Evolutionary conservation across 1,140 invertebrate genomes (phyloP).

Genomic region (Cyphomyrmex costatus): DNA sequence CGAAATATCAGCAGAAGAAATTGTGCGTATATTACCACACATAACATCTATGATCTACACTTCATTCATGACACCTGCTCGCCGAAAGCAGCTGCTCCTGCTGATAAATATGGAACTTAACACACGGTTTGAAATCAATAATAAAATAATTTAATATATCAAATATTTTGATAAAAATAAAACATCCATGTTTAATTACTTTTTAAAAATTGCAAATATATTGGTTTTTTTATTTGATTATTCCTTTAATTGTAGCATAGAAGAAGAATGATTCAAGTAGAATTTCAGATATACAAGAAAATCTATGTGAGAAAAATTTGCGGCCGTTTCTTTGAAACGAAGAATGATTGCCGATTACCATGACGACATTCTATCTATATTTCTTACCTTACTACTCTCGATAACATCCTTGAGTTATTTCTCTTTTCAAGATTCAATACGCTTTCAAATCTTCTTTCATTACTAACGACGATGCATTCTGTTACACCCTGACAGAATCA

Average conservation of each 20-base stretch:
- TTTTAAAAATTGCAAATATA: background rate
- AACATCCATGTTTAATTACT: too few species aligned
- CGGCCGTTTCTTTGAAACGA: constrained; percentile 55
- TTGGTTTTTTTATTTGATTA: constrained; percentile 1
- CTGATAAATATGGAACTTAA: too few species aligned
- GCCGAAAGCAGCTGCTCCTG: too few species aligned
- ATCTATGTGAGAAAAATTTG: constrained; percentile 37
- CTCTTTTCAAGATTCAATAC: constrained; percentile 22
- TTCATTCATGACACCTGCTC: too few species aligned
- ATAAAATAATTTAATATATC: background rate
- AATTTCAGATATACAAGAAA: constrained; percentile 6
- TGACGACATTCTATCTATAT: constrained; percentile 16
- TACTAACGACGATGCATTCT: constrained; percentile 2
- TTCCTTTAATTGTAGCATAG: background rate
- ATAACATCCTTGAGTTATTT: constrained; percentile 35
- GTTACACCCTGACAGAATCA: background rate
- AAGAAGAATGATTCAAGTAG: constrained; percentile 12
- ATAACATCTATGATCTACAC: too few species aligned
- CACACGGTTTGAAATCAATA: background rate
- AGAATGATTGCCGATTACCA: constrained; percentile 56
- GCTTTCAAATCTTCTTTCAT: constrained; percentile 30
- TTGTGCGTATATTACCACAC: too few species aligned
- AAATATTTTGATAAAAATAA: background rate
- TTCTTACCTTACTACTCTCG: constrained; percentile 28
- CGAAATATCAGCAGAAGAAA: too few species aligned